Evolutionary conservation across 2,113 vertebrate genomes (phyloP).

Genomic region (Sinocyclocheilus rhinocerous): DNA sequence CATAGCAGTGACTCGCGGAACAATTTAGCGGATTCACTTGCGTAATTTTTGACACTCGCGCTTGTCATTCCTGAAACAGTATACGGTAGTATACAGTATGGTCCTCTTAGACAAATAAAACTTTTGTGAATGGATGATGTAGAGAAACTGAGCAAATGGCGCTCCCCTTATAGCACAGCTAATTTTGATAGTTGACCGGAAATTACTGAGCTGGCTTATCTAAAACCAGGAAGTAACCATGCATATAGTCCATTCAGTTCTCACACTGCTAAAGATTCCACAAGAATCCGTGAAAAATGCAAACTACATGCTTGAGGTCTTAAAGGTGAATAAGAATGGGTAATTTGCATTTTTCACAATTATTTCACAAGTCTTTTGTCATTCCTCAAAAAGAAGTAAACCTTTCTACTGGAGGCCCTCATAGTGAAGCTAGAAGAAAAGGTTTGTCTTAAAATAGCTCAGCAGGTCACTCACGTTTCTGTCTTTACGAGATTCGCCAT

Average conservation of each 20-base stretch:
- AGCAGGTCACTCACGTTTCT: not conserved
- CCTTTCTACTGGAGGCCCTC: not conserved
- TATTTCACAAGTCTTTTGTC: not conserved
- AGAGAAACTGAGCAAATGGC: no score
- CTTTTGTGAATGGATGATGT: no score
- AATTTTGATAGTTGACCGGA: no score
- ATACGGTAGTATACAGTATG: no score
- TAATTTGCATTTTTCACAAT: slow-evolving; percentile 14
- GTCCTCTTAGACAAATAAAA: no score
- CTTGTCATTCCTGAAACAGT: no score
- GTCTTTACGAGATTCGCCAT: not conserved
- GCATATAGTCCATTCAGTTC: not conserved
- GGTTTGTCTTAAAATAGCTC: not conserved
- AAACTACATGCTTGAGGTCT: not conserved
- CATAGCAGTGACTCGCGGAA: no score
- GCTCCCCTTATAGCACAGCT: no score
- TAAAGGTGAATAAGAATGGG: slow-evolving; percentile 2
- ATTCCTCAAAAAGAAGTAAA: not conserved
- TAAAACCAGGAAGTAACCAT: not conserved
- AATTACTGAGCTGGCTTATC: no score
- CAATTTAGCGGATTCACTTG: no score
- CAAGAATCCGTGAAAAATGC: slow-evolving; percentile 3
- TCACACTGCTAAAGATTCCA: slow-evolving; percentile 5
- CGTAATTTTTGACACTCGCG: no score
- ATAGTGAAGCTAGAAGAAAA: not conserved